These are phyloP conservation scores for Andrena bicolor DNA, from an alignment of 2,888 invertebrate genomes.

Conservation along the genomic window DNA sequence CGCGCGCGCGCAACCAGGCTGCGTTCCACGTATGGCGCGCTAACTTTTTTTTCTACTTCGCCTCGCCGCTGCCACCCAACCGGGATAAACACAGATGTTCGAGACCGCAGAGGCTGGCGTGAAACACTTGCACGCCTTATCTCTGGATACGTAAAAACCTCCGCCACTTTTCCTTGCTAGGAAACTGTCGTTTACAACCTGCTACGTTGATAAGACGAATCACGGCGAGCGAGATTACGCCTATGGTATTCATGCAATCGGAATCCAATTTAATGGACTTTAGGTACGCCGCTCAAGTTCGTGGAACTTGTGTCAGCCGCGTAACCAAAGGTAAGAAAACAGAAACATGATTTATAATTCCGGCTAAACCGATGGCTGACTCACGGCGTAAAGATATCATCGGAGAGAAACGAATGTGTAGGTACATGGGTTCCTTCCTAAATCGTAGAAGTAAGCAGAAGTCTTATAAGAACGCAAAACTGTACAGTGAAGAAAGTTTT, in stretches of 20 bases:
- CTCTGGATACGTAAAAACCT: slow-evolving; percentile 21
- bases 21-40: slow-evolving; percentile 26
- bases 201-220: slow-evolving; percentile 5
- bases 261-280: neutral
- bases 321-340: neutral
- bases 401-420: slow-evolving; percentile 13
- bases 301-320: neutral
- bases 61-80: slow-evolving; percentile 7
- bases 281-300: neutral
- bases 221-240: neutral
- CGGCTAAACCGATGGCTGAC: slow-evolving; percentile 28
- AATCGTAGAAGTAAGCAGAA: neutral
- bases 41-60: slow-evolving; percentile 1
- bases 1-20: neutral
- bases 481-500: neutral
- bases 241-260: slow-evolving; percentile 11
- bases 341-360: slow-evolving; percentile 29
- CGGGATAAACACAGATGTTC: slow-evolving; percentile 64
- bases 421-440: neutral
- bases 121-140: slow-evolving; percentile 31
- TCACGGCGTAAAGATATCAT: slow-evolving; percentile 38
- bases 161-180: neutral
- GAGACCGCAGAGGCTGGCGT: slow-evolving; percentile 9
- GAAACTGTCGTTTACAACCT: neutral
- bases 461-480: neutral